A percentile compares a stretch with the other conserved stretches of the same genome.
Conservation (phyloP, 2,797 vertebrate species). For the Eremophila alpestris region DNA sequence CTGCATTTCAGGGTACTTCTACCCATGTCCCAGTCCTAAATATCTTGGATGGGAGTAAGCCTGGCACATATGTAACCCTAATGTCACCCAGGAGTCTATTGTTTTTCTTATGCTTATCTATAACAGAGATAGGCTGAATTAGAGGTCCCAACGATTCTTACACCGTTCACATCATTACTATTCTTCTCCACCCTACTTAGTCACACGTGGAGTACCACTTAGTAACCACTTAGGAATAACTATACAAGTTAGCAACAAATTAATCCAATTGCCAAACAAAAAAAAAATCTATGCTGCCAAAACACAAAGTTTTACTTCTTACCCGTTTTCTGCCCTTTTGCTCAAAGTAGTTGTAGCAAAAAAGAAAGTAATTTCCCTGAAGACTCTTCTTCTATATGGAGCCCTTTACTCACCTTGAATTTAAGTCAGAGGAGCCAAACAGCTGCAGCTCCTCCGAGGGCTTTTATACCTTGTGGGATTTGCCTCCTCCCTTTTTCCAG, state of each 20-base stretch:
- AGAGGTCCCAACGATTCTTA: neutral
- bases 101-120: neutral
- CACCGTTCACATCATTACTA: too few species aligned
- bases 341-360: neutral
- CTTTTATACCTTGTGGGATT: neutral
- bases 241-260: neutral
- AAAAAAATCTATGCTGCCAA: too few species aligned
- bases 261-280: too few species aligned
- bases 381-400: fast-evolving
- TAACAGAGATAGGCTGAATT: neutral
- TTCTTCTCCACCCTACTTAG: too few species aligned
- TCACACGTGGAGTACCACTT: neutral
- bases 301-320: neutral
- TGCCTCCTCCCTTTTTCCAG: neutral
- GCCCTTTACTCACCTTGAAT: too few species aligned
- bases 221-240: neutral
- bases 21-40: neutral
- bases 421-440: neutral
- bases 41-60: neutral
- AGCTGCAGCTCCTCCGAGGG: too few species aligned
- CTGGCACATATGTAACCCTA: neutral
- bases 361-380: neutral
- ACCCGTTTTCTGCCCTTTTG: neutral
- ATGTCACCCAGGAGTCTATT: neutral
- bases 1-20: neutral